Evolutionary conservation across 2,888 invertebrate genomes (phyloP).

Genomic region (Metalampra italica): DNA sequence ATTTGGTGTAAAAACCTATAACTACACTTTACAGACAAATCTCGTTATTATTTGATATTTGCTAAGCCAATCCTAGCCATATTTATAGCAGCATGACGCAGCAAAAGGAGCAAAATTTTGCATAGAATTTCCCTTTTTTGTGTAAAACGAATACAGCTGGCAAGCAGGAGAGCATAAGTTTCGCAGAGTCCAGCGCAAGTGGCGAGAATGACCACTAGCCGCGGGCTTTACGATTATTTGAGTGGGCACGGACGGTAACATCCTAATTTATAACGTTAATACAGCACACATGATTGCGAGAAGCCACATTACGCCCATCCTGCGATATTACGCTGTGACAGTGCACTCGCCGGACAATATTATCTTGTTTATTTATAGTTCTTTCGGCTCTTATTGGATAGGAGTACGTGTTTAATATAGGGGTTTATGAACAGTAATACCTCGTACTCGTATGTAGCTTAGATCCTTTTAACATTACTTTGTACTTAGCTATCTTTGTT

Average conservation of each 20-base stretch:
- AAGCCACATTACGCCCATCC: conserved; percentile 26
- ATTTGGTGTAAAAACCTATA: neutral
- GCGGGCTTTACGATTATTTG: conserved; percentile 68
- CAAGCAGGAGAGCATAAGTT: conserved; percentile 43
- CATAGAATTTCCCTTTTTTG: conserved; percentile 18
- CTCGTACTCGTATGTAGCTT: no score
- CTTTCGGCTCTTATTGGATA: conserved; percentile 8
- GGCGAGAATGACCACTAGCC: conserved; percentile 56
- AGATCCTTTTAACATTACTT: neutral
- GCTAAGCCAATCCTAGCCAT: neutral
- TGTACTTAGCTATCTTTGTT: neutral
- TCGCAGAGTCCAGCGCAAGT: conserved; percentile 45
- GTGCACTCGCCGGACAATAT: conserved; percentile 12
- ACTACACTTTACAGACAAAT: neutral
- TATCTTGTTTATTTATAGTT: conserved; percentile 11
- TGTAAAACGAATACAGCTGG: conserved; percentile 40
- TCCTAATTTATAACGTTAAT: conserved; percentile 77
- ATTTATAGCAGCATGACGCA: neutral
- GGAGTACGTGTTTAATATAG: conserved; percentile 7
- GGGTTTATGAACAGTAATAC: neutral
- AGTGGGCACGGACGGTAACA: conserved; percentile 63
- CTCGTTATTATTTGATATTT: no score
- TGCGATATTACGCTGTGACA: conserved; percentile 29
- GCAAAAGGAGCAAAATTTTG: neutral
- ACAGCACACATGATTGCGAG: conserved; percentile 55